Conservation (phyloP, 2,113 vertebrate genomes). For the Hyperopisus bebe region DNA sequence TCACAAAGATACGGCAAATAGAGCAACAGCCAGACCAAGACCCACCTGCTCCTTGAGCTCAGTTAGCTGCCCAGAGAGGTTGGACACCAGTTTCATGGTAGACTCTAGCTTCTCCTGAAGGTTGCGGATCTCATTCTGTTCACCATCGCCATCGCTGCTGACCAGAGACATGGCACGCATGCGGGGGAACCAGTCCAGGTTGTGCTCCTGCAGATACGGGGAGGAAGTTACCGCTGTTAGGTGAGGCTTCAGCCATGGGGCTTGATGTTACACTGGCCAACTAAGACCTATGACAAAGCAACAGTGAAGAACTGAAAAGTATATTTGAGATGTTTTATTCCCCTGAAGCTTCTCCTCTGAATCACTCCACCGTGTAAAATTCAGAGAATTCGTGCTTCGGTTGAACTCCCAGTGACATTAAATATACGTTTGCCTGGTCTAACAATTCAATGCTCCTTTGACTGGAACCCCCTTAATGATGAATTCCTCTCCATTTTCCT, state of each 20-base stretch:
- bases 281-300: background rate
- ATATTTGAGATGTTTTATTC: background rate
- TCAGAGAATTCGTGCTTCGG: background rate
- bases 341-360: background rate
- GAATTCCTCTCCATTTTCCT: constrained; percentile 18
- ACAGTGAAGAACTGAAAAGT: background rate
- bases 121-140: constrained; percentile 93
- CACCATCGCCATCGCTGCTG: constrained; percentile 90
- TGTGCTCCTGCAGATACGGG: constrained; percentile 71
- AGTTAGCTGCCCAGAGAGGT: constrained; percentile 87
- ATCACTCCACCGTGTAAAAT: background rate
- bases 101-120: constrained; percentile 96
- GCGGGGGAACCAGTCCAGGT: constrained; percentile 95
- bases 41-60: constrained; percentile 95
- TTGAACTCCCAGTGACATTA: constrained; percentile 15
- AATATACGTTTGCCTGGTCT: background rate
- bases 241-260: background rate
- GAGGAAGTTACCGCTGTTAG: background rate
- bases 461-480: constrained; percentile 4
- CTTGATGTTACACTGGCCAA: background rate
- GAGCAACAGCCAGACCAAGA: background rate
- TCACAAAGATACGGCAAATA: background rate
- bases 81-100: constrained; percentile 91
- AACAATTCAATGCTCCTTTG: background rate
- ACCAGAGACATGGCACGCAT: constrained; percentile 98